Percentiles rank a stretch among this genome's conserved stretches.
Conservation (phyloP, 2,797 vertebrate genomes). For the Pipistrellus kuhlii region DNA sequence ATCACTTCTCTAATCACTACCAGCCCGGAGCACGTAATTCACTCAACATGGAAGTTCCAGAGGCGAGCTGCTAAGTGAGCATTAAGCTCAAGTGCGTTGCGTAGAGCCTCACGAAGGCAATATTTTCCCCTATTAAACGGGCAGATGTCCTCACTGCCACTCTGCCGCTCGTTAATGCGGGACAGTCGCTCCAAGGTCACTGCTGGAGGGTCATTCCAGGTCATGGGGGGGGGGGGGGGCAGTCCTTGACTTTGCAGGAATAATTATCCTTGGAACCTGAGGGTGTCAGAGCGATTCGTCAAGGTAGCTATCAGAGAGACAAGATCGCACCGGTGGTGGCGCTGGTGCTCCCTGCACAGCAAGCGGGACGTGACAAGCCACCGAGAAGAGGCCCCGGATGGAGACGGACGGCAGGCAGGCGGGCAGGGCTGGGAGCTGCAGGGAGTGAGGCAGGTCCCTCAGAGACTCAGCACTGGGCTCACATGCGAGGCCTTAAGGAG, state of each 20-base stretch:
- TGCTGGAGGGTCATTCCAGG: conserved; percentile 81
- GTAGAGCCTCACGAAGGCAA: conserved; percentile 75
- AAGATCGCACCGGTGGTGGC: neutral
- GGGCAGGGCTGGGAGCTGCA: too few species aligned
- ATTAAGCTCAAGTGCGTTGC: conserved; percentile 74
- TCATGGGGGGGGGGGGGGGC: conserved; percentile 40
- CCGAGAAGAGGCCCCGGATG: neutral
- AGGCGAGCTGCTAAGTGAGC: conserved; percentile 79
- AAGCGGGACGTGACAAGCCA: neutral
- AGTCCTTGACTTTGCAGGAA: conserved; percentile 66
- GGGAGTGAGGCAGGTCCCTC: neutral
- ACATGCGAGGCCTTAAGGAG: neutral
- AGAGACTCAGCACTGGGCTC: neutral
- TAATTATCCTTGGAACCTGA: conserved; percentile 80
- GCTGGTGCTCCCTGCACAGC: neutral
- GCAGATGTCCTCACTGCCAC: conserved; percentile 36
- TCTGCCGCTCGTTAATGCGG: neutral
- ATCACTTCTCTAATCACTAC: conserved; percentile 84
- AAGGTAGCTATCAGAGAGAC: conserved; percentile 76
- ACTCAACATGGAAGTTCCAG: conserved; percentile 84
- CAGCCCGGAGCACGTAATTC: conserved; percentile 81
- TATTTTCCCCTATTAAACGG: conserved; percentile 74
- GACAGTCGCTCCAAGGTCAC: conserved; percentile 30
- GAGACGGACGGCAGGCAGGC: neutral
- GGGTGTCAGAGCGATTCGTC: conserved; percentile 80